These are phyloP conservation scores for Cassiopea andromeda DNA, from an alignment of 30 jellyfish, hydroid and myxozoan species.

Conservation along the genomic window DNA sequence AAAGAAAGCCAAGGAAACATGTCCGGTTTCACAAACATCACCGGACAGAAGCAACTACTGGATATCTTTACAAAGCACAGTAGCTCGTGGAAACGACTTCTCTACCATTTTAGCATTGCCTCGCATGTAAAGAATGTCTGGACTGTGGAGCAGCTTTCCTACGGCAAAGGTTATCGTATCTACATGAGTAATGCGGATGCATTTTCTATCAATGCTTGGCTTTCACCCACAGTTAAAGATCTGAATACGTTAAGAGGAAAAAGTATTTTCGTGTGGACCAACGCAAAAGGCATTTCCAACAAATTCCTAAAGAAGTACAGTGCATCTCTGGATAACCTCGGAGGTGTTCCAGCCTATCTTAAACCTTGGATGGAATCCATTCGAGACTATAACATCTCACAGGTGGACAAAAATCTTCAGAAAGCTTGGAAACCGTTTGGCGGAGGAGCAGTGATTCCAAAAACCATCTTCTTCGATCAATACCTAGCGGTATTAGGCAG, in stretches of 20 bases:
- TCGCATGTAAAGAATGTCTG: conserved; percentile 4
- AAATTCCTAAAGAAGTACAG: not conserved
- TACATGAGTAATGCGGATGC: conserved; percentile 59
- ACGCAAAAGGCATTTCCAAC: not conserved
- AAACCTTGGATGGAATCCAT: conserved; percentile 35
- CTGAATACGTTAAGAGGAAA: not conserved
- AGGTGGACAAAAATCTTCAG: not conserved
- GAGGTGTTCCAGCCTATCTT: conserved; percentile 3
- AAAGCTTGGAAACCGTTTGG: conserved; percentile 30
- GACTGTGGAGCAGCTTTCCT: conserved; percentile 30
- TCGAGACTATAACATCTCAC: conserved; percentile 13
- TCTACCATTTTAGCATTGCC: conserved; percentile 4
- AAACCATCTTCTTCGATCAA: not conserved
- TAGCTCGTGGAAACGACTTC: conserved; percentile 6
- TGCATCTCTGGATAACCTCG: conserved; percentile 6
- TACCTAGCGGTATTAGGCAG: conserved; percentile 14
- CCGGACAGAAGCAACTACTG: conserved; percentile 12
- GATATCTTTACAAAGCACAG: conserved; percentile 1
- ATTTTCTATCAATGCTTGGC: conserved; percentile 65
- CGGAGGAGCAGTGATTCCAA: conserved; percentile 2
- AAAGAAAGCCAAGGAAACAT: not conserved
- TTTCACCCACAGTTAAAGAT: not conserved
- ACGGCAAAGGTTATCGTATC: conserved; percentile 53
- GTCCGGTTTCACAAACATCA: conserved; percentile 10
- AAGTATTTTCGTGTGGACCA: conserved; percentile 7